Conservation (phyloP, 2,888 invertebrate species). For the Eudasyphora cyanicolor region DNA sequence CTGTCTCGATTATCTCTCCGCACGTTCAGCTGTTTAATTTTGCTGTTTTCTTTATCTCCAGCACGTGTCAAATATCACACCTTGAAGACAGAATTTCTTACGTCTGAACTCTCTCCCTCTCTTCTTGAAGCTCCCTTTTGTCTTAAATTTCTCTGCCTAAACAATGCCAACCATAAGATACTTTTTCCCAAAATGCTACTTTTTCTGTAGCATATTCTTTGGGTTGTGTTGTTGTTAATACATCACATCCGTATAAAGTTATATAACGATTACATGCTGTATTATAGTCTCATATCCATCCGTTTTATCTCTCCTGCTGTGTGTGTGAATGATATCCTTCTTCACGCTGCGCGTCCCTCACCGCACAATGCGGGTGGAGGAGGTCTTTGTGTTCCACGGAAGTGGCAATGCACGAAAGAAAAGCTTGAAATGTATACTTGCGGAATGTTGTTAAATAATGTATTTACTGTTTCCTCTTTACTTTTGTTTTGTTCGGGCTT, state of each 20-base stretch:
- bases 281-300: neutral
- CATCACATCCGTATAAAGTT: neutral
- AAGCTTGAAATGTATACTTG: neutral
- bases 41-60: neutral
- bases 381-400: neutral
- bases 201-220: conserved; percentile 42
- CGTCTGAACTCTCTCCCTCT: neutral
- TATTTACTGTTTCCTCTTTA: neutral
- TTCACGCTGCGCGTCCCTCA: neutral
- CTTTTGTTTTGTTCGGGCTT: too few relatives aligned
- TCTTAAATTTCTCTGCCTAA: too few relatives aligned
- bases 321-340: neutral
- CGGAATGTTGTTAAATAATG: neutral
- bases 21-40: neutral
- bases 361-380: neutral
- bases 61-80: conserved; percentile 12
- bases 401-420: neutral
- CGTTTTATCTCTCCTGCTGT: too few relatives aligned
- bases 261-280: neutral
- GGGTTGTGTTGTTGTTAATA: conserved; percentile 12
- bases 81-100: neutral
- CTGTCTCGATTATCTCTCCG: neutral
- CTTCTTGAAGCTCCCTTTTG: neutral
- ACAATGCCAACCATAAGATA: neutral
- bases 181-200: neutral